These are phyloP conservation scores for Rosalia funebris DNA, from an alignment of 2,888 invertebrate genomes.

Conservation along the genomic window DNA sequence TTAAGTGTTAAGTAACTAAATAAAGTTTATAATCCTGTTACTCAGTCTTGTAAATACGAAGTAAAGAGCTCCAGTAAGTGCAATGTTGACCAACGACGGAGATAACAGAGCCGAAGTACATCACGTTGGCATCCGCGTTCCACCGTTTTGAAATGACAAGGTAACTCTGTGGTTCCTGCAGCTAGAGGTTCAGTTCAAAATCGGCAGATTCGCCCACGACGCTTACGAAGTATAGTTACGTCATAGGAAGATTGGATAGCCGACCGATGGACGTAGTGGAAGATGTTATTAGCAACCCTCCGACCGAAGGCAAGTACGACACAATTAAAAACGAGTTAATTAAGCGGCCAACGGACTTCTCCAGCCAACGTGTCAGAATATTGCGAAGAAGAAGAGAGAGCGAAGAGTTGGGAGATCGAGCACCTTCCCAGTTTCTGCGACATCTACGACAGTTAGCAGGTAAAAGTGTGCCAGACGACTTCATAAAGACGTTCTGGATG, in stretches of 20 bases:
- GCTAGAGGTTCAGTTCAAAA: neutral
- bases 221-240: neutral
- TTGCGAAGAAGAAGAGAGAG: slow-evolving; percentile 20
- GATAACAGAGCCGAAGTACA: neutral
- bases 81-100: too few species aligned
- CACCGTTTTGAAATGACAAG: neutral
- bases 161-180: neutral
- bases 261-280: neutral
- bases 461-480: slow-evolving; percentile 30
- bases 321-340: slow-evolving; percentile 1
- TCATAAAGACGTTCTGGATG: slow-evolving; percentile 40
- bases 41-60: too few species aligned
- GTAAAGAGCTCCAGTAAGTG: too few species aligned
- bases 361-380: neutral
- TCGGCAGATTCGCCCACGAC: slow-evolving; percentile 39
- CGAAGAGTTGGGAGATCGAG: slow-evolving; percentile 29
- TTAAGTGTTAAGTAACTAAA: too few species aligned
- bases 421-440: slow-evolving; percentile 40
- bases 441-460: slow-evolving; percentile 42
- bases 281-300: slow-evolving; percentile 32
- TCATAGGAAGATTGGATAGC: neutral
- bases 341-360: neutral
- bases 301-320: neutral
- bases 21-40: too few species aligned
- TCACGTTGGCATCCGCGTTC: neutral